Evolutionary conservation across 1,140 invertebrate genomes (phyloP).

Genomic region (Drosophila orena): DNA sequence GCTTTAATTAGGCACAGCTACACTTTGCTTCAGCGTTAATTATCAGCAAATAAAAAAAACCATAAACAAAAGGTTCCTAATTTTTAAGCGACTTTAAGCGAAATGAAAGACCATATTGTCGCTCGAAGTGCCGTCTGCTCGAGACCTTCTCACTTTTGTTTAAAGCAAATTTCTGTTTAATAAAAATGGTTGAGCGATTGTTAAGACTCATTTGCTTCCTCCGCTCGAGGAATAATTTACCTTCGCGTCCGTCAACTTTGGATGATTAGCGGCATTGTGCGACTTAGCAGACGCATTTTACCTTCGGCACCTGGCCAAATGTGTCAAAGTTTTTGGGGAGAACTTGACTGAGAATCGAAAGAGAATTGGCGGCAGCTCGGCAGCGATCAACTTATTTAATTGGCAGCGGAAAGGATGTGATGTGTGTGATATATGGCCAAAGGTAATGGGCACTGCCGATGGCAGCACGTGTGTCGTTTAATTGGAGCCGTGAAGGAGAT

Average conservation of each 20-base stretch:
- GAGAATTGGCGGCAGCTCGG: no score
- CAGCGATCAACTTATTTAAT: constrained; percentile 53
- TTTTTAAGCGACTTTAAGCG: constrained; percentile 15
- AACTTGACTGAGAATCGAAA: constrained; percentile 27
- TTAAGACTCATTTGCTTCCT: constrained; percentile 8
- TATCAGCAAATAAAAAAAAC: constrained; percentile 14
- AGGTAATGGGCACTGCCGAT: constrained; percentile 46
- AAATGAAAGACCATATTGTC: constrained; percentile 18
- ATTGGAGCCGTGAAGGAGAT: constrained; percentile 48
- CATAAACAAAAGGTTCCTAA: constrained; percentile 36
- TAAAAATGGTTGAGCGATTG: constrained; percentile 29
- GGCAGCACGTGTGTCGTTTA: constrained; percentile 57
- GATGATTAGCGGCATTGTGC: constrained; percentile 65
- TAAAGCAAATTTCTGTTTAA: constrained; percentile 46
- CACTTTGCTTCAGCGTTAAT: constrained; percentile 20
- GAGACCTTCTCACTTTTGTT: constrained; percentile 49
- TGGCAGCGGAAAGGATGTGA: constrained; percentile 42
- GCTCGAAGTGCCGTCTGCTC: constrained; percentile 8
- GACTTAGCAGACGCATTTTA: constrained; percentile 25
- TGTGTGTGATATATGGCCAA: constrained; percentile 31
- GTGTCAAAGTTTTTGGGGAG: constrained; percentile 36
- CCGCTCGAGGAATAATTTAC: constrained; percentile 31
- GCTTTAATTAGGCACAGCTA: constrained; percentile 21
- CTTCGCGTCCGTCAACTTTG: constrained; percentile 38
- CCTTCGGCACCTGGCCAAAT: constrained; percentile 34